These are phyloP conservation scores for Psittacula cyanocephala DNA, from an alignment of 2,113 vertebrate species.

Conservation along the genomic window DNA sequence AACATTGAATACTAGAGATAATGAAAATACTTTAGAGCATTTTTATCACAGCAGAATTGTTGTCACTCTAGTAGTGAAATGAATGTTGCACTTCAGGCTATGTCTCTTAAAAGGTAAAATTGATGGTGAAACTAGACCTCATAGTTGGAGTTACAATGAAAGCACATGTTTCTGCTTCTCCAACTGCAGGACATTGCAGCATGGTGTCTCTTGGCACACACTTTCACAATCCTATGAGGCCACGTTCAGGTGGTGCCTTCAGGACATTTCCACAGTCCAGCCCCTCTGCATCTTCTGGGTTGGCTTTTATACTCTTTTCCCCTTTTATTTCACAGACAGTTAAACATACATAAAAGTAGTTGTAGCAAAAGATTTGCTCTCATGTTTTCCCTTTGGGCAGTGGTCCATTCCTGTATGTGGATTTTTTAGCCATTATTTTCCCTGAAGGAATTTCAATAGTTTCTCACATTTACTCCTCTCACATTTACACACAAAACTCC, in stretches of 20 bases:
- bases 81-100: not conserved
- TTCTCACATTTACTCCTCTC: not conserved
- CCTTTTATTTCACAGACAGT: constrained; percentile 28
- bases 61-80: not conserved
- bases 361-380: not conserved
- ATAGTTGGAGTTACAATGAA: not conserved
- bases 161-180: not conserved
- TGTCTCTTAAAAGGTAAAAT: not conserved
- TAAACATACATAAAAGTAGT: constrained; percentile 24
- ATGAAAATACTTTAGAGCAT: not conserved
- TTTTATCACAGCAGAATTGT: not conserved
- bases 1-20: not conserved
- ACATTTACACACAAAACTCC: not conserved
- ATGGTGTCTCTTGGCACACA: not conserved
- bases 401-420: not conserved
- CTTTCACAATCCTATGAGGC: not conserved
- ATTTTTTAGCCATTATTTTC: not conserved
- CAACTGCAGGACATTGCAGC: not conserved
- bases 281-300: not conserved
- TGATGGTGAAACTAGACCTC: not conserved
- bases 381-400: not conserved
- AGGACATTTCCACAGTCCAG: not conserved
- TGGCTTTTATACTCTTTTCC: constrained; percentile 3
- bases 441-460: not conserved
- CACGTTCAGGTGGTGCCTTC: not conserved